Evolutionary conservation across 2,888 invertebrate genomes (phyloP), one percentile per base, ranked within the genome.

Genomic region (Petrophora chlorosata): DNA sequence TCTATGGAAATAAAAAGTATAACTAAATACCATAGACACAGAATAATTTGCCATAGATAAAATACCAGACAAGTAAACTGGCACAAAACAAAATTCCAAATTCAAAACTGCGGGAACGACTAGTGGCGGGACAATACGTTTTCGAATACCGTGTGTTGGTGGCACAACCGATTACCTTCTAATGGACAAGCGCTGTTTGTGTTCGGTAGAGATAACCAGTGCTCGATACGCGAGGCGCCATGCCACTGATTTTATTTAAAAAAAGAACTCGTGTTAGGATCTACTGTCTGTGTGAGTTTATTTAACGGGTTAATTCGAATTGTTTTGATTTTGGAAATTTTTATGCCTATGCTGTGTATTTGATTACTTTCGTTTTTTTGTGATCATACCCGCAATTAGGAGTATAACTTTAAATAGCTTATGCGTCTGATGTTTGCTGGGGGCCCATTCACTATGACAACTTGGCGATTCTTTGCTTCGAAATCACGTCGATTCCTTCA

Each of bases 121-220:
- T n/a, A n/a, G 77, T 48, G 38, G 30, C 34, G 23, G 29, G 32
- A 84, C 85, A 85, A 85, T 87, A 69, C 23, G 9, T 25, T 35
- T 67, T 71, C 69, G 70, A 70, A 76, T 74, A 78, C 67, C 82
- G 85, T 82, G 84, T 85, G 88, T 83, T 89, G 88, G 88, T 88
- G 87, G 88, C 85, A 82, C 79, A 82, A 85, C 76, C 90, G 90
- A 91, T 91, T 91, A 88, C 86, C 76, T 83, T 89, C 88, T 91
- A 91, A 91, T 91, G 90, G 87, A 90, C 90, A 90, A 88, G 82
- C 84, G 80, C 61, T 90, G 90, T 90, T 88, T 88, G 89, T 87
- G 86, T 88, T 80, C 79, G 74, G 61, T 51, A 46, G 64, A 66
- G 90, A 90, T 90, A 90, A 90, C 77, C 74, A 69, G 60, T 74